A percentile compares a stretch with the other conserved stretches of the same genome.
Conservation (phyloP, 1,140 invertebrate genomes). For the Gryllus bimaculatus region DNA sequence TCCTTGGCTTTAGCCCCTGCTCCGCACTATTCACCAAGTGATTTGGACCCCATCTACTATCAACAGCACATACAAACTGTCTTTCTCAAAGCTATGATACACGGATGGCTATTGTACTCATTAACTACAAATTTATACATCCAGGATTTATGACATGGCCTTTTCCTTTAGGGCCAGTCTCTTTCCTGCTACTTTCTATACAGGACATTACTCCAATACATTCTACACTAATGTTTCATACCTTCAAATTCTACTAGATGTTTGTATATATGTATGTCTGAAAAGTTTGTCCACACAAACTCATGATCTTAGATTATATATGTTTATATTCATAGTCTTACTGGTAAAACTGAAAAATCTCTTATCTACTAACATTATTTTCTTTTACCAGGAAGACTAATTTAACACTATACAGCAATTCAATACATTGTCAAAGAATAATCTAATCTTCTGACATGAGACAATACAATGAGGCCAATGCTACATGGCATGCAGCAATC, state of each 20-base stretch:
- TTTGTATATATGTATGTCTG: not conserved
- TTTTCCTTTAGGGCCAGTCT: not conserved
- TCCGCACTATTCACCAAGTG: not conserved
- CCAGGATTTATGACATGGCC: not conserved
- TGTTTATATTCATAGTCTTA: not conserved
- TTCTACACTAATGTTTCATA: not conserved
- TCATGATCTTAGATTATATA: not conserved
- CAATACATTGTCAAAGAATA: not conserved
- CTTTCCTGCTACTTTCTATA: not conserved
- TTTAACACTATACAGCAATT: not conserved
- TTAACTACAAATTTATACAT: not conserved
- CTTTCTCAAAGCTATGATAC: conserved; percentile 2
- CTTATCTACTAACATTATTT: not conserved
- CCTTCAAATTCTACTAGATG: not conserved
- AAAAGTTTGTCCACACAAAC: not conserved
- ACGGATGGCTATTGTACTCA: not conserved
- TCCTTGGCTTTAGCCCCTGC: too few species aligned
- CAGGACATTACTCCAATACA: not conserved
- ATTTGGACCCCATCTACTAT: not conserved
- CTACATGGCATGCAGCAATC: not conserved
- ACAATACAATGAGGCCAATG: not conserved
- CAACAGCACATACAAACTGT: not conserved
- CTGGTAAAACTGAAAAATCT: not conserved
- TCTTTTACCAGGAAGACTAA: not conserved
- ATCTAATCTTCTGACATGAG: not conserved